Evolutionary conservation across 92 coral and sea anemone species (phyloP), one percentile per base, ranked within the genome.

Genomic region (Phenganax stokvisi): DNA sequence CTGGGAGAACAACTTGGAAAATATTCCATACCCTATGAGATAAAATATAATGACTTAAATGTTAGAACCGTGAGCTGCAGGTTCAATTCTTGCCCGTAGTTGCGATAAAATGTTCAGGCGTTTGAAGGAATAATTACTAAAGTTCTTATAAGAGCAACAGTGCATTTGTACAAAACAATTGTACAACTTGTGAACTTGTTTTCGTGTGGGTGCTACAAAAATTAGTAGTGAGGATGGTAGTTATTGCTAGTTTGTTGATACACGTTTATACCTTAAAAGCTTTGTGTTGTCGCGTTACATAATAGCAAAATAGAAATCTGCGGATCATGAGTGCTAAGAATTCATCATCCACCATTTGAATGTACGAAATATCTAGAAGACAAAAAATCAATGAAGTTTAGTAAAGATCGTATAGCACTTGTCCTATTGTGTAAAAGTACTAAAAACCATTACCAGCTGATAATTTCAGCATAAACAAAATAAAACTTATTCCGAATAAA

Each of bases 1-100:
- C 84, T 90, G 29, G 98, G 98, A 55, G 89, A 94, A 69, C 97
- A 88, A 86, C 89, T 88, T 44, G 98, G 98, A 52, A 90, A 92
- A 87, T 87, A 94, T 17, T 92, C 98, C 54, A 92, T 87, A 0
- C 98, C 97, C 98, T 94, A 71, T 6, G 66, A 37, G 29, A 65
- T 30, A 82, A 20, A 63, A 8, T 10, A 56, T 20, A 60, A 61
- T 56, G 17, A 37, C 47, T 1, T 5, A 2, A 5, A 37, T 37
- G 47, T 59, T 59, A 59, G 7, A 59, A 59, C n/a, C 7, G 47
- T 37, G 47, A 37, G 47, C 47, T 37, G 47, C 5, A 37, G 47
- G 47, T 2, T 5, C 47, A 2, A 37, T 37, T 59, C 25, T 20
- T 59, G 65, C 65, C 2, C 25, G 16, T 20, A 59, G 65, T 37